Evolutionary conservation across 2,113 vertebrate genomes (phyloP).

Genomic region (Guaruba guarouba): DNA sequence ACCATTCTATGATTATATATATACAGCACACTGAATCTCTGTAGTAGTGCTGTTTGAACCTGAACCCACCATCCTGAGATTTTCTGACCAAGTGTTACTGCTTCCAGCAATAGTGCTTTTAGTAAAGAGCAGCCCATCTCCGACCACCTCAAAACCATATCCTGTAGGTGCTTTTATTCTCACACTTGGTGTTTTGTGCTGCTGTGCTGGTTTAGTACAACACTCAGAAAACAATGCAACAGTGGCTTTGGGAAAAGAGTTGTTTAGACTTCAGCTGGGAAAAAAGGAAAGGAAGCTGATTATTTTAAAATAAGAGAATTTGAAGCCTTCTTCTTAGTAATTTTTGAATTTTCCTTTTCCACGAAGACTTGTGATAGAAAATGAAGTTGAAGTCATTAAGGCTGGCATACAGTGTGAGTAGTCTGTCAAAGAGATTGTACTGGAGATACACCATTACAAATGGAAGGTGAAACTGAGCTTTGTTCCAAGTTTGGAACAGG

Average conservation of each 20-base stretch:
- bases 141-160: neutral
- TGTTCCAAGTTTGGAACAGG: neutral
- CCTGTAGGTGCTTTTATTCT: neutral
- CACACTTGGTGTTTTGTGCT: neutral
- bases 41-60: neutral
- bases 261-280: neutral
- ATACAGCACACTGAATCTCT: neutral
- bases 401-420: neutral
- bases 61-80: neutral
- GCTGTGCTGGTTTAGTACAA: neutral
- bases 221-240: neutral
- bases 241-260: neutral
- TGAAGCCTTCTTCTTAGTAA: neutral
- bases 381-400: neutral
- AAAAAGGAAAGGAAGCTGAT: neutral
- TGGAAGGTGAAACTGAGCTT: neutral
- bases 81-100: neutral
- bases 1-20: neutral
- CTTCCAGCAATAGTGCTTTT: neutral
- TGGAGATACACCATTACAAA: neutral
- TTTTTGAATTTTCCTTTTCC: neutral
- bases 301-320: neutral
- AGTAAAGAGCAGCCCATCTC: neutral
- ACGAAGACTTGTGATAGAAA: neutral
- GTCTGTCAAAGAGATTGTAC: neutral